Conservation (phyloP, 1,140 invertebrate species). For the Uloborus diversus region DNA sequence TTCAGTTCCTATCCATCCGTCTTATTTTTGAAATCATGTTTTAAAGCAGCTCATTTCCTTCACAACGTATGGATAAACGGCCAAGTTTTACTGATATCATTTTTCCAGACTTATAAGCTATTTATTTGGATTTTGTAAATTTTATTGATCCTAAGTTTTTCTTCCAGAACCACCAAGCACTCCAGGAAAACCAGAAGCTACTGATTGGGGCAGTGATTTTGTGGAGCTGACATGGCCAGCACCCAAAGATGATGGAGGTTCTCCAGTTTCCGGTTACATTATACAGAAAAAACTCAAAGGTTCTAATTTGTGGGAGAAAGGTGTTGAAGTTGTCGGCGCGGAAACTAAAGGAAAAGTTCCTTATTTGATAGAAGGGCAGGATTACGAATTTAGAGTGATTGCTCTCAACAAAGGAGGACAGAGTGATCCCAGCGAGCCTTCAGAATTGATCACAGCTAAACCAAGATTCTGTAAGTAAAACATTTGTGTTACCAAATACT, state of each 20-base stretch:
- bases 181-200: slow-evolving; percentile 87
- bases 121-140: background rate
- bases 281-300: slow-evolving; percentile 91
- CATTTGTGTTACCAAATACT: slow-evolving; percentile 86
- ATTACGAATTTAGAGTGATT: slow-evolving; percentile 96
- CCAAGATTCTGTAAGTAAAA: slow-evolving; percentile 73
- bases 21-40: no score
- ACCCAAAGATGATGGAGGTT: slow-evolving; percentile 90
- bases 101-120: no score
- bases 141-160: background rate
- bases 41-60: no score
- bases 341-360: slow-evolving; percentile 81
- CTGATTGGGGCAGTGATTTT: slow-evolving; percentile 94
- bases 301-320: slow-evolving; percentile 83
- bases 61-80: no score
- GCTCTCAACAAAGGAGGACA: slow-evolving; percentile 96
- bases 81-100: no score
- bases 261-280: slow-evolving; percentile 89
- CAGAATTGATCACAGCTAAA: slow-evolving; percentile 92
- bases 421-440: slow-evolving; percentile 91
- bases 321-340: slow-evolving; percentile 78
- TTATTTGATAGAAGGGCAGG: slow-evolving; percentile 88
- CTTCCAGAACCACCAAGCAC: slow-evolving; percentile 81
- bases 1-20: no score
- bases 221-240: slow-evolving; percentile 93